phyloP scores from a whole-genome alignment of 1,140 invertebrate genomes.

The Drosophila kikkawai region DNA sequence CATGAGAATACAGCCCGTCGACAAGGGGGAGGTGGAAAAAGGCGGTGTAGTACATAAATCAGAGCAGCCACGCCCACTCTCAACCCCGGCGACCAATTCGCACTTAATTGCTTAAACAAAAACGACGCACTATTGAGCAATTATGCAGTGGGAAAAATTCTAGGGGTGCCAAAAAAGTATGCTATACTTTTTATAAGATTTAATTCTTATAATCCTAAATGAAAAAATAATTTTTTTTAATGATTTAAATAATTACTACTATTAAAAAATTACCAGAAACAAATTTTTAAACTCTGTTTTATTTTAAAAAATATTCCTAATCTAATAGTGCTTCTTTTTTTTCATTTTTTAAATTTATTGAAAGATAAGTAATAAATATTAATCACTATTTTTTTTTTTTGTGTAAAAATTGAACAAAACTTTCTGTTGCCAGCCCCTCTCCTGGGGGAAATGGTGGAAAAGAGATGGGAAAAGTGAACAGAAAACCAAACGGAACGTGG shows the following conservation, averaged over 20 bases:
- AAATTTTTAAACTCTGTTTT: not conserved
- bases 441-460: not conserved
- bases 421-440: slow-evolving; percentile 11
- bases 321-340: not conserved
- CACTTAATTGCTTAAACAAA: slow-evolving; percentile 79
- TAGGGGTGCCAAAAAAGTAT: slow-evolving; percentile 21
- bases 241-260: not conserved
- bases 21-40: not conserved
- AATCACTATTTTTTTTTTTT: not conserved
- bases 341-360: not conserved
- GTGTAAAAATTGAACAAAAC: slow-evolving; percentile 37
- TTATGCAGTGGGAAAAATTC: slow-evolving; percentile 46
- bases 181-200: not conserved
- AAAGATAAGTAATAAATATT: not conserved
- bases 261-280: not conserved
- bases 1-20: slow-evolving; percentile 36
- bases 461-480: slow-evolving; percentile 14
- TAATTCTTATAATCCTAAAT: too few species aligned
- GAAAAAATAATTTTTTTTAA: too few species aligned
- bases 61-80: slow-evolving; percentile 22
- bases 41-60: slow-evolving; percentile 59
- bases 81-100: slow-evolving; percentile 10
- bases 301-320: not conserved
- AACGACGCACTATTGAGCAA: slow-evolving; percentile 72
- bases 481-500: slow-evolving; percentile 40